Percentiles rank a stretch among this genome's conserved stretches.
Evolutionary conservation across 2,888 invertebrate genomes (phyloP).

Genomic region (Amphipoea oculea): DNA sequence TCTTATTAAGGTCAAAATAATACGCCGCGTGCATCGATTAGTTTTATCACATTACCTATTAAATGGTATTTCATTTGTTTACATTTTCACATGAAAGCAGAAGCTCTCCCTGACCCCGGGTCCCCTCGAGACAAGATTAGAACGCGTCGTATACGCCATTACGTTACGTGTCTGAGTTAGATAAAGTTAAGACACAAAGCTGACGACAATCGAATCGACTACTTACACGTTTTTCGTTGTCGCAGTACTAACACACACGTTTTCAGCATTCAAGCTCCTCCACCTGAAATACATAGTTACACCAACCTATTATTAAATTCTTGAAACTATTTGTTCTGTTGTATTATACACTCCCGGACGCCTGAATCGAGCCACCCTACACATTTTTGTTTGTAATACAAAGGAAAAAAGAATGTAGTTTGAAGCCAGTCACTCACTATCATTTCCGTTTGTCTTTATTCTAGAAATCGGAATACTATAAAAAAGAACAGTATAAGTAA

Average conservation of each 20-base stretch:
- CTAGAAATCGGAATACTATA: background rate
- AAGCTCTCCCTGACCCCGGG: constrained; percentile 60
- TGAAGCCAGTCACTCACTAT: background rate
- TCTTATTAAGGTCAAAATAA: constrained; percentile 72
- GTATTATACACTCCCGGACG: background rate
- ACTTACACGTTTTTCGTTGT: background rate
- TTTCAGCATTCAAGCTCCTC: background rate
- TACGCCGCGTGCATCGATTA: constrained; percentile 73
- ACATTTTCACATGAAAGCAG: constrained; percentile 65
- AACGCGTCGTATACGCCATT: constrained; percentile 30
- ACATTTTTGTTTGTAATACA: background rate
- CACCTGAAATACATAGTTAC: background rate
- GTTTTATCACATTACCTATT: constrained; percentile 71
- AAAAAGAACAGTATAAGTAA: background rate
- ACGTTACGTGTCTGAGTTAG: constrained; percentile 35
- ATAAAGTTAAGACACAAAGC: constrained; percentile 42
- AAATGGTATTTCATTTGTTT: constrained; percentile 63
- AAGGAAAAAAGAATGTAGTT: background rate
- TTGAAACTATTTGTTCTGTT: background rate
- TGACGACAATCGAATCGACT: constrained; percentile 18
- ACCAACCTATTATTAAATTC: background rate
- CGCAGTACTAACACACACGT: background rate
- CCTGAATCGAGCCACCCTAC: background rate
- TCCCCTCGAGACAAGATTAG: constrained; percentile 61
- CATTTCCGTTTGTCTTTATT: background rate